Evolutionary conservation across 1,140 invertebrate species (phyloP), one percentile per base, ranked within the genome.

Genomic region (Melipona quadrifasciata): DNA sequence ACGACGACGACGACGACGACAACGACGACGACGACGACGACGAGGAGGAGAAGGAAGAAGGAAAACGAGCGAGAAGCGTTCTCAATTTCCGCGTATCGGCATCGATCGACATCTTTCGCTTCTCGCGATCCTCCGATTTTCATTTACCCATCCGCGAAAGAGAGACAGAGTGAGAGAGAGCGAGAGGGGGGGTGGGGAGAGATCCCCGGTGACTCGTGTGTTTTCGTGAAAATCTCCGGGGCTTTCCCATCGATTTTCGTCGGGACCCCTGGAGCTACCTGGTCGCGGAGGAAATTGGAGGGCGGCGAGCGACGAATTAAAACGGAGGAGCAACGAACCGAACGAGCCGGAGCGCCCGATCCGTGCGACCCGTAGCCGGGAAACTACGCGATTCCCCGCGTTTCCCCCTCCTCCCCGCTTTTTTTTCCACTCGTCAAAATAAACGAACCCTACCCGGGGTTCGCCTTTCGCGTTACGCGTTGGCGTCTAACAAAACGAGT

Each of bases 241-340:
- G 78, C 51, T 82, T 75, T 80, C 71, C 58, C 84, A 85, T 85
- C 84, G 84, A 85, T 85, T 85, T 82, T 81, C 84, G 84, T 85
- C 84, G 57, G 70, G 57, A 72, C 67, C 39, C 27, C 67, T 39
- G 70, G 58, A 74, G 70, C 77, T 84, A 84, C 83, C 83, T 84
- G 83, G 57, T 79, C 83, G 83, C 83, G 77, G 76, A 84, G 83
- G 78, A 84, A 84, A 84, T 84, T 84, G 83, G 83, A 84, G 78
- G 83, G 83, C 78, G 78, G 77, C 77, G 78, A 84, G 78, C 83
- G 78, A 73, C 83, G 83, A 84, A 80, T 80, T 80, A 84, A 84
- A 84, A 84, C 77, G 77, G 78, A 84, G 70, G 57, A 80, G 83
- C 78, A 84, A 80, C 82, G 82, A 84, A 84, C 82, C 82, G 82